Conservation (phyloP, 2,797 vertebrate genomes). For the Ctenopoma kingsleyae region DNA sequence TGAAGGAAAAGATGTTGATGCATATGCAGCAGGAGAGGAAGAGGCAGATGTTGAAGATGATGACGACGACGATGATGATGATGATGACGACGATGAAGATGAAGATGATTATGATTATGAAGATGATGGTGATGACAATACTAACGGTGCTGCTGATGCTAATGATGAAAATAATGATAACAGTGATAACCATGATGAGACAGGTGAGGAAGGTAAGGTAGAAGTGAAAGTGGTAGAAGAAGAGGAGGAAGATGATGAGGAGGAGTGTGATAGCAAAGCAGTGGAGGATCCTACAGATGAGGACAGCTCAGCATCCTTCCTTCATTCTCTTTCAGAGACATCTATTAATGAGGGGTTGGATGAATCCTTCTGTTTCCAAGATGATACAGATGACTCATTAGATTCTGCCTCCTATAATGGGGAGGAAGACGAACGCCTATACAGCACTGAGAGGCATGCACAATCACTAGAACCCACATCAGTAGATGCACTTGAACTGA, state of each 20-base stretch:
- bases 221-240: conserved; percentile 77
- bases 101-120: conserved; percentile 37
- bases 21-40: conserved; percentile 86
- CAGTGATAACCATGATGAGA: conserved; percentile 52
- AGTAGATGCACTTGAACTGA: conserved; percentile 36
- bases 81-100: conserved; percentile 52
- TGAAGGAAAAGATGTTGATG: conserved; percentile 81
- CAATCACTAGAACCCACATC: conserved; percentile 71
- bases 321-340: conserved; percentile 94
- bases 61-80: conserved; percentile 81
- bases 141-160: conserved; percentile 43
- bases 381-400: conserved; percentile 91
- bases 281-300: conserved; percentile 83
- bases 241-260: conserved; percentile 56
- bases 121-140: conserved; percentile 43
- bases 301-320: conserved; percentile 93
- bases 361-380: conserved; percentile 94
- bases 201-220: conserved; percentile 71
- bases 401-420: conserved; percentile 94
- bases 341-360: conserved; percentile 94
- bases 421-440: conserved; percentile 90
- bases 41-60: conserved; percentile 87
- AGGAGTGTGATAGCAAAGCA: conserved; percentile 71
- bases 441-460: conserved; percentile 91
- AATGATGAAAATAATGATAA: conserved; percentile 41